Base-by-base conservation (phyloP, 2,113 vertebrate species). In the Cryptoleucopteryx plumbea region DNA sequence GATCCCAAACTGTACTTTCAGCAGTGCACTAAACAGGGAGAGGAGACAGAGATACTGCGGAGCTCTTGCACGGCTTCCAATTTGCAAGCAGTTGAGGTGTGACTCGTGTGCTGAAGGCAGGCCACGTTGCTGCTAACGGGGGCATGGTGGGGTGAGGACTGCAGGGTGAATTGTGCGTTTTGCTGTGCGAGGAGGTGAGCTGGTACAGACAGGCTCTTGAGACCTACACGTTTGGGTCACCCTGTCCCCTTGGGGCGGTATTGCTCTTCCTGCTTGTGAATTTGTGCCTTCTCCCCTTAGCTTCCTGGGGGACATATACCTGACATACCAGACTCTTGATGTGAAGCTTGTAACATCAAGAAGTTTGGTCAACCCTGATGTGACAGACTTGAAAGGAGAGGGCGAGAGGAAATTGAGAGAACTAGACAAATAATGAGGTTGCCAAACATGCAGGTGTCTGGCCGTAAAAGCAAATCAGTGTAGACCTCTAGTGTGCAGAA, bases 341-440 rank as follows among this genome's bases (percentile, higher is more conserved):
- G 47, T 29, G 68, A 83, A 91, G 86, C 82, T 38, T 86, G 63
- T 38, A 96, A 52, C 91, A 59, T 93, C 96, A 87, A 43, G 86
- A 82, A 36, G 16, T 85, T 91, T 93, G 86, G 47, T 50, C 77
- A 66, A 0, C 31, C n/a, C 89, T 75, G 89, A 95, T 87, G 89
- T 91, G 93, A 95, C 91, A 93, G 92, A 26, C 47, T 36, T 71
- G 90, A 86, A 82, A 91, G 61, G 52, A 59, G 47, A 85, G 6
- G n/a, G 43, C 71, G n/a, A 67, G 55, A 88, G 23, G 32, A 81
- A 80, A 48, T 8, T 5, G 40, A 77, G 82, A 86, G 81, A 79
- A 56, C 27, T 22, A n/a, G 90, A 90, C 82, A 80, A 68, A 36
- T n/a, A 48, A 20, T 47, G 65, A 29, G 43, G 27, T 32, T 38